Base-by-base conservation (phyloP, 2,797 vertebrate genomes). In the Rhabdomys pumilio region DNA sequence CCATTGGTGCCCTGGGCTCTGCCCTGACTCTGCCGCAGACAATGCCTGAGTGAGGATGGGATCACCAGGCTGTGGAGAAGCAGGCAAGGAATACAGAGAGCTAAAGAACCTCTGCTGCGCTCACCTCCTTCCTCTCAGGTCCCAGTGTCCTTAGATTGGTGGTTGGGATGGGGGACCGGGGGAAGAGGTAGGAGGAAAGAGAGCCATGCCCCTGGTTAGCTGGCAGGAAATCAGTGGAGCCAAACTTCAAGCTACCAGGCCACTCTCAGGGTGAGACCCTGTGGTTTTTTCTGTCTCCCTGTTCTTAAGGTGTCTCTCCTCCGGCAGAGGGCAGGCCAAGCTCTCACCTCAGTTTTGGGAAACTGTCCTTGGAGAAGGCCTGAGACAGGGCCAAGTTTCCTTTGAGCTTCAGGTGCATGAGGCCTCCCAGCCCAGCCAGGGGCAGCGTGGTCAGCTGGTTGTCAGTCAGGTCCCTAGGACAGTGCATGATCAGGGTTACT, bases 331-430 rank as follows among this genome's bases (percentile, higher is more conserved):
- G 17, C 17, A 13, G n/a, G 86, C n/a, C 63, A 81, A 72, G 69
- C 44, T 72, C 88, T 98, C 99, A 99, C 99, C 99, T 99, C 98
- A 99, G 99, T 82, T 98, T 99, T 89, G 99, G 99, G 96, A 99
- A 99, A 91, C 99, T 98, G 96, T 99, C 99, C 92, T 99, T 98
- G 97, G 98, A 98, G 98, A 99, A 99, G 88, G 99, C 98, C 84
- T 99, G 99, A 0, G 99, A 99, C 44, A 99, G 98, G 31, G 99
- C 99, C 0, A 96, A 97, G 98, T 99, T 99, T 94, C 99, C 99
- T 97, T 98, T 99, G 95, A 99, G 99, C 97, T 99, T 99, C 94
- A 99, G 99, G 76, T 99, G 99, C 47, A 99, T 99, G 95, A 99
- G 98, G 95, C 99, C 98, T 31, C 98, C 98, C 88, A 99, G 98